These are phyloP conservation scores for Eucidaris tribuloides DNA, from an alignment of 35 echinoderm and acorn worm species.

Conservation along the genomic window DNA sequence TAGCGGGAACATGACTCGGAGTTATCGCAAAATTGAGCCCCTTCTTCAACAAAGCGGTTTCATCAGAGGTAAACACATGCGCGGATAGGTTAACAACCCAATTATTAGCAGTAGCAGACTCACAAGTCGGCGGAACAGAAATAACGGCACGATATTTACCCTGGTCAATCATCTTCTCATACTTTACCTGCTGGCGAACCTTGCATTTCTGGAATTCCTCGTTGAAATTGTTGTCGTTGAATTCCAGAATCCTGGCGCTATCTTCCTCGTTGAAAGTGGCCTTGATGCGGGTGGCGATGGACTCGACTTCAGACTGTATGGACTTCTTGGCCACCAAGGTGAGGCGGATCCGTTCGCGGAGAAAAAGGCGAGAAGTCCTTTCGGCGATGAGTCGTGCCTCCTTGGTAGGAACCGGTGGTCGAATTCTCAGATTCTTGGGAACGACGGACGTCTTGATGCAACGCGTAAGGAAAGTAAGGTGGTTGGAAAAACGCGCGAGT, in stretches of 20 bases:
- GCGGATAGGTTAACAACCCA: conserved; percentile 19
- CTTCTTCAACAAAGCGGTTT: not conserved
- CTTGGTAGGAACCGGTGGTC: not conserved
- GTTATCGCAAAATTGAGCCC: conserved; percentile 14
- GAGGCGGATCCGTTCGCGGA: not conserved
- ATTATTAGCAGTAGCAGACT: not conserved
- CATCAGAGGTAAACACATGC: not conserved
- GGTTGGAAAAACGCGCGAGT: not conserved
- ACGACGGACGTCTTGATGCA: not conserved
- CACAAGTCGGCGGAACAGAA: too few relatives aligned
- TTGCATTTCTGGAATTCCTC: not conserved
- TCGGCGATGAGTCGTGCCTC: not conserved
- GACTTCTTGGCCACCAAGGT: not conserved
- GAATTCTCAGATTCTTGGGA: not conserved
- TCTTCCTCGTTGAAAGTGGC: not conserved
- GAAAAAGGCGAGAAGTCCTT: not conserved
- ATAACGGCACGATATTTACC: too few relatives aligned
- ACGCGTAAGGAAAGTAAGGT: not conserved
- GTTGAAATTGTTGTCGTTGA: not conserved
- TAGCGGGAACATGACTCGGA: not conserved
- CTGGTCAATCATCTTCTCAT: not conserved
- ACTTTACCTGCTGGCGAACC: not conserved
- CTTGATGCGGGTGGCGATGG: not conserved
- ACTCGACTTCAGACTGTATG: not conserved
- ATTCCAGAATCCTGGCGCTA: not conserved